Evolutionary conservation across 2,888 invertebrate species (phyloP), one percentile per base, ranked within the genome.

Genomic region (Elegia similella): DNA sequence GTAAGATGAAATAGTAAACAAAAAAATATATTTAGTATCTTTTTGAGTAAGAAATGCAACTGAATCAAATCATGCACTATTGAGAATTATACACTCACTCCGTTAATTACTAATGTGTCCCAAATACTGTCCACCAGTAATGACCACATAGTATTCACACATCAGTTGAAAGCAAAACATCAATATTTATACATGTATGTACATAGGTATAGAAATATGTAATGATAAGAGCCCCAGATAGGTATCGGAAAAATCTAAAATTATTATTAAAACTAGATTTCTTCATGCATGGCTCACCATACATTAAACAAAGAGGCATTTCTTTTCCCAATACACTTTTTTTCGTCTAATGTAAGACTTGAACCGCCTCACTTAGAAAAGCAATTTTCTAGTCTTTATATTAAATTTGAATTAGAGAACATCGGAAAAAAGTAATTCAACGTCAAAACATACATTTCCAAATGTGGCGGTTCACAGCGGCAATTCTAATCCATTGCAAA

Each of bases 31-130:
- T 42, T 42, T 23, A 42, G 44, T 16, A 10, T 17, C 44, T 44
- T 10, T 17, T 17, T 16, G 16, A 16, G 17, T 17, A 44, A 16
- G 10, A 5, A 17, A 10, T 38, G 38, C 38, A n/a, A 38, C 6
- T 5, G 38, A 38, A 38, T n/a, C n/a, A 5, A 5, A 16, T 50
- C 50, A 50, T 50, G 50, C 50, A 34, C 10, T 34, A 16, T 38
- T 30, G 12, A 29, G 15, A 50, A 50, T 1, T 12, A 34, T 7
- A 50, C 50, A 50, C 48, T 48, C 32, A 48, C 32, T 50, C 34
- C 50, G 50, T 50, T 34, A 50, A 16, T 50, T 16, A 50, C 32
- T 30, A 34, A 32, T 34, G 32, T 34, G 6, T n/a, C 46, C n/a
- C 23, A 23, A 12, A 46, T 23, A 46, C 23, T 46, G 29, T 50